These are phyloP conservation scores for Tinamus guttatus DNA, from an alignment of 2,113 vertebrate species.

Conservation along the genomic window DNA sequence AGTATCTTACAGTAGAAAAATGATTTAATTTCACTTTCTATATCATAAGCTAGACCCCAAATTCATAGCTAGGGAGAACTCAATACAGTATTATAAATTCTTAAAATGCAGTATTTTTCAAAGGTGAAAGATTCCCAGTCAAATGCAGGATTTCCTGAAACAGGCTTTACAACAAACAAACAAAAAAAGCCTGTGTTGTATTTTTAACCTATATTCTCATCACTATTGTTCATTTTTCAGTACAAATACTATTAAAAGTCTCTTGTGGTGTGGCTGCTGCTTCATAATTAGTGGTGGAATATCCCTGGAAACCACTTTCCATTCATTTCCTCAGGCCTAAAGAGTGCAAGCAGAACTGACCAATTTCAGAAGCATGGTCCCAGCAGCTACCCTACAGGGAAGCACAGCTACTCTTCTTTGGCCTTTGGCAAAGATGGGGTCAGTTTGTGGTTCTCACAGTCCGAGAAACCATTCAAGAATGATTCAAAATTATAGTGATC, in stretches of 20 bases:
- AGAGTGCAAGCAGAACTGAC: not conserved
- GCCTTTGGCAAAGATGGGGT: not conserved
- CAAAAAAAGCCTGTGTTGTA: not conserved
- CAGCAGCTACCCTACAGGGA: not conserved
- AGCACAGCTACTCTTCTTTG: not conserved
- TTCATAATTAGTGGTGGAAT: not conserved
- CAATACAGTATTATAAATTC: not conserved
- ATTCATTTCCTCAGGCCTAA: not conserved
- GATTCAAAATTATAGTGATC: conserved; percentile 39
- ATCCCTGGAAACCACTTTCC: conserved; percentile 8
- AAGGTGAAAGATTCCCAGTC: conserved; percentile 8
- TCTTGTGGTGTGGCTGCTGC: not conserved
- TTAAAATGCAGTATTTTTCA: not conserved
- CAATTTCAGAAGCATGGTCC: not conserved
- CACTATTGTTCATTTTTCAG: not conserved
- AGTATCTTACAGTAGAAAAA: not conserved
- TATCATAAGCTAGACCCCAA: not conserved
- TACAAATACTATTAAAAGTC: not conserved
- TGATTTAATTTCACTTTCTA: not conserved
- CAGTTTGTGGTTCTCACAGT: not conserved
- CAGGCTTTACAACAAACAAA: not conserved
- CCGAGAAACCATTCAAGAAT: not conserved
- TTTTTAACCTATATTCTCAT: conserved; percentile 14
- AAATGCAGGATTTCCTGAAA: conserved; percentile 8
- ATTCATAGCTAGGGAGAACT: not conserved